Evolutionary conservation across 2,888 invertebrate species (phyloP), one percentile per base, ranked within the genome.

Genomic region (Parochlus steinenii): DNA sequence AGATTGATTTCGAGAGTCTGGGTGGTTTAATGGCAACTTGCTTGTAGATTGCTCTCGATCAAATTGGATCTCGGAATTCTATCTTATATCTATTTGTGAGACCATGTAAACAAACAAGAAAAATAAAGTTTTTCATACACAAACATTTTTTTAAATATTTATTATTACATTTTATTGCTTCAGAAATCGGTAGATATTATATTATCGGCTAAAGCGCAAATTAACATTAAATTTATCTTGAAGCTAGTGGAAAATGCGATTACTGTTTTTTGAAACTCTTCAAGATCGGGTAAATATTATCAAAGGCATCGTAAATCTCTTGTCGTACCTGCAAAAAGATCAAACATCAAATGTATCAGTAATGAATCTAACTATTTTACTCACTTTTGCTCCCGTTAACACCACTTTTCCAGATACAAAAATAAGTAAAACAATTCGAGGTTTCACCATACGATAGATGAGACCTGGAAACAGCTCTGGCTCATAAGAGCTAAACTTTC

Each of bases 371-470:
- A n/a, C n/a, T n/a, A n/a, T 93, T 55, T 77, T 72, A 45, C 93
- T 67, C 26, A 83, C 81, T 67, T 97, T 97, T 40, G 92, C 95
- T 44, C 95, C 93, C 44, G 98, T 98, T 43, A 98, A 69, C 11
- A 99, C 97, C 41, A 98, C 81, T 70, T 99, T 99, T 31, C 98
- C 98, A 43, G 95, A 95, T 4, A 98, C 98, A 63, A 99, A 99
- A 49, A 98, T 95, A 33, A 99, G 67, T 43, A 98, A 65, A 4
- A 98, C 97, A 51, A 98, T 83, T 50, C 92, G 76, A 6, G 98
- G 98, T 58, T 89, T 85, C 37, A 98, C 87, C 90, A 98, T 90
- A 52, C 97, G 71, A 58, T 99, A 98, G 47, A 98, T 93, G 27
- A 98, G 71, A 44, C 97, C 98, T 28, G 98, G 97, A 57, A 98